Evolutionary conservation across 2,888 invertebrate species (phyloP).

Genomic region (Hydroisotoma schaefferi): DNA sequence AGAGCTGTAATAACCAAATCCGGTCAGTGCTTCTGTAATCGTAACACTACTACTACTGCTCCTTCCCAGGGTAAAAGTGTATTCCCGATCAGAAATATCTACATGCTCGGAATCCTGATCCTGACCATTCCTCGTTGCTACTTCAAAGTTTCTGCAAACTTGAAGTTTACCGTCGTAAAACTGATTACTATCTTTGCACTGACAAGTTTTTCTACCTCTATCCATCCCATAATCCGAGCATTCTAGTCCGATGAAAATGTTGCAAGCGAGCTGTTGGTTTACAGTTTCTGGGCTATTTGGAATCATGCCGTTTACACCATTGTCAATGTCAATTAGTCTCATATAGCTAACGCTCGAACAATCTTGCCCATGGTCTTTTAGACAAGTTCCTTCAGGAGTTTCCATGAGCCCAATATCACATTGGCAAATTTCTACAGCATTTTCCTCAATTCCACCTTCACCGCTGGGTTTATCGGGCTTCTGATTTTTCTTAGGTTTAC

Average conservation of each 20-base stretch:
- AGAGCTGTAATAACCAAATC: too few relatives aligned
- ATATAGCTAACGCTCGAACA: constrained; percentile 7
- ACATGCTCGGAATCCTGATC: not conserved
- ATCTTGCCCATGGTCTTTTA: constrained; percentile 20
- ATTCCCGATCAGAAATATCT: not conserved
- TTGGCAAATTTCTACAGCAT: constrained; percentile 11
- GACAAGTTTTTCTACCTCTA: constrained; percentile 21
- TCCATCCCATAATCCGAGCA: constrained; percentile 13
- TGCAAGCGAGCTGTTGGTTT: constrained; percentile 15
- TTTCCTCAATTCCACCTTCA: too few relatives aligned
- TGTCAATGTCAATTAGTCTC: constrained; percentile 6
- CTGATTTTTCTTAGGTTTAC: constrained; percentile 10
- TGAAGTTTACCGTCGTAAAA: constrained; percentile 16
- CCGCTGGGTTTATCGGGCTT: too few relatives aligned
- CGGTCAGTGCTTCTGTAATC: too few relatives aligned
- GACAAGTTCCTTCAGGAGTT: constrained; percentile 13
- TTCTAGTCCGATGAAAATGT: constrained; percentile 22
- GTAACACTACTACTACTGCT: too few relatives aligned
- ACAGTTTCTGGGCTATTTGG: too few relatives aligned
- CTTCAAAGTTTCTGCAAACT: constrained; percentile 12
- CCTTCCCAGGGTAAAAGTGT: too few relatives aligned
- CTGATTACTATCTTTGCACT: constrained; percentile 25
- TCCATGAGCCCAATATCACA: constrained; percentile 14
- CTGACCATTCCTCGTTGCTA: not conserved
- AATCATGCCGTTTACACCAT: too few relatives aligned